A percentile compares a stretch with the other conserved stretches of the same genome.
Evolutionary conservation across 2,113 vertebrate genomes (phyloP).

Genomic region (Ochotona curzoniae): DNA sequence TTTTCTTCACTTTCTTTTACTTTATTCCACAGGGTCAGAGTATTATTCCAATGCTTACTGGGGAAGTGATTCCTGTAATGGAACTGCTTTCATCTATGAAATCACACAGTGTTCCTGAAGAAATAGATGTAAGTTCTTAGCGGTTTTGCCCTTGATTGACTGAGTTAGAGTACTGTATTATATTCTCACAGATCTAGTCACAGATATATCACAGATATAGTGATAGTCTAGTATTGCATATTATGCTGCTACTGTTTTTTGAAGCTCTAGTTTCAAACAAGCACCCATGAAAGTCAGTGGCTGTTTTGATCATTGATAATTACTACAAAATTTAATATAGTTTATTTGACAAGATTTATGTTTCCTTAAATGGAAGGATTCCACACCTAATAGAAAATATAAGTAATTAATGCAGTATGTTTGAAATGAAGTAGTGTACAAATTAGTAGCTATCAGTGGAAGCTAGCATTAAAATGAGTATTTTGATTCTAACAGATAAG

Average conservation of each 20-base stretch:
- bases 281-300: not conserved
- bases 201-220: no score
- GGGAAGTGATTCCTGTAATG: constrained; percentile 98
- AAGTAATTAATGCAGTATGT: not conserved
- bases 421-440: constrained; percentile 7
- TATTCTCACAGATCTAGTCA: no score
- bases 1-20: constrained; percentile 56
- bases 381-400: not conserved
- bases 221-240: not conserved
- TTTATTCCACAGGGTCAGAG: constrained; percentile 91
- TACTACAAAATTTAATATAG: constrained; percentile 3
- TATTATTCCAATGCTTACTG: constrained; percentile 95
- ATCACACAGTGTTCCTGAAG: constrained; percentile 94
- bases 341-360: constrained; percentile 1
- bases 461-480: constrained; percentile 6
- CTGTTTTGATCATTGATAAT: not conserved
- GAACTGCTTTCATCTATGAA: constrained; percentile 98
- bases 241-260: not conserved
- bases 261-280: not conserved
- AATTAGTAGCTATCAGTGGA: not conserved
- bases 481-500: constrained; percentile 19
- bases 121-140: constrained; percentile 92
- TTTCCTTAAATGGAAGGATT: constrained; percentile 27
- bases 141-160: not conserved
- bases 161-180: not conserved